Base-by-base conservation (phyloP, 2,888 invertebrate genomes). In the Acrobeloides nanus region DNA sequence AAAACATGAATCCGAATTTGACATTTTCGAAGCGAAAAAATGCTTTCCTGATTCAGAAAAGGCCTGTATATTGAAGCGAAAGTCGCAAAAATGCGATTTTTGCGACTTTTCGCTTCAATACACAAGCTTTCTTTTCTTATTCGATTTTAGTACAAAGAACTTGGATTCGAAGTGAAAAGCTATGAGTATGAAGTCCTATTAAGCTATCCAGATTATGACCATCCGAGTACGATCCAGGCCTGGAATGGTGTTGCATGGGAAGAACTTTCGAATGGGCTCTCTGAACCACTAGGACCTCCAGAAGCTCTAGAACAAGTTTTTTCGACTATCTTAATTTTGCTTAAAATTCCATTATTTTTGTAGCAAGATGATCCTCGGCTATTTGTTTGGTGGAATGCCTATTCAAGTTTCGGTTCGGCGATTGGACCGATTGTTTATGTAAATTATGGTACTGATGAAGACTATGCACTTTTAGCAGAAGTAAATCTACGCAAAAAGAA, bases 301-400 rank as follows among this genome's bases (percentile, higher is more conserved):
- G 21, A 27, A 32, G 25, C 32, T 15, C 26, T 18, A 17, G 32
- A 46, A 6, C 38, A 46, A 32, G 45, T 32, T n/a, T 34, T 24
- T 23, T 12, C 31, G 15, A 15, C 31, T 12, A 12, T 12, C 31
- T 29, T 12, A 12, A 29, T 29, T 29, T 29, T 29, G 15, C 31
- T 29, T 29, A 12, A 29, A 29, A 29, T 12, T 29, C 10, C 31
- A 12, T 12, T 29, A 29, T 12, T 29, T 15, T 39, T 39, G 4
- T 20, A 39, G 39, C 20, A 39, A 12, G 10, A 27, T 12, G 50
- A 51, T 17, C 24, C 42, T 53, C 61, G 58, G 6, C 56, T 63
- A 18, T 57, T 61, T 4, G 57, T 65, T 26, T 68, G 67, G 57
- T 72, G 72, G 72, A 53, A 67, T 8, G 71, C 72, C 1, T 72